phyloP scores from a whole-genome alignment of 2,797 vertebrate species.

The Gouania willdenowi region DNA sequence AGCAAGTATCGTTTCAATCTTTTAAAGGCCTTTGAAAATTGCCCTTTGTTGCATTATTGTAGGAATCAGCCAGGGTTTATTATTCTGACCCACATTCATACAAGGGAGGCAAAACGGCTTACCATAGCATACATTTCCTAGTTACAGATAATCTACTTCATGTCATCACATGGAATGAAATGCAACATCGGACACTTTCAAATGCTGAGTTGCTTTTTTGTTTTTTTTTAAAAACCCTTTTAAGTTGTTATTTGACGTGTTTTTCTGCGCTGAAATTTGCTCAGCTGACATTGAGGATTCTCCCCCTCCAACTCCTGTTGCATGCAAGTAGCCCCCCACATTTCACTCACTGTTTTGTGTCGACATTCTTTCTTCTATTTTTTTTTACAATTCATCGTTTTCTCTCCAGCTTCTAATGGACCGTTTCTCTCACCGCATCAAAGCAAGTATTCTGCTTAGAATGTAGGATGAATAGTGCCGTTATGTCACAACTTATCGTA shows the following conservation, averaged over 20 bases:
- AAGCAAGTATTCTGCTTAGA: slow-evolving; percentile 69
- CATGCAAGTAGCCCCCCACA: slow-evolving; percentile 70
- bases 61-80: too few species aligned
- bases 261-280: slow-evolving; percentile 40
- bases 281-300: slow-evolving; percentile 71
- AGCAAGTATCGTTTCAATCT: slow-evolving; percentile 69
- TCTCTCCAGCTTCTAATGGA: slow-evolving; percentile 60
- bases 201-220: too few species aligned
- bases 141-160: too few species aligned
- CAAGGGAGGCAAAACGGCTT: too few species aligned
- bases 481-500: neutral
- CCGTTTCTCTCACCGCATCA: slow-evolving; percentile 34
- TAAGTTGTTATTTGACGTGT: slow-evolving; percentile 29
- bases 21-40: slow-evolving; percentile 20
- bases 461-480: neutral
- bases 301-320: slow-evolving; percentile 57
- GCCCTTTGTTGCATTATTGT: slow-evolving; percentile 26
- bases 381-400: slow-evolving; percentile 2
- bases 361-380: neutral
- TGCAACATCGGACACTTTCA: too few species aligned
- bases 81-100: too few species aligned
- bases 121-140: too few species aligned
- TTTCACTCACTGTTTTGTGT: slow-evolving; percentile 18
- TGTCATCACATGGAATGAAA: too few species aligned
- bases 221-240: too few species aligned